phyloP scores from a whole-genome alignment of 1,140 invertebrate genomes.

The Lepidurus packardi region DNA sequence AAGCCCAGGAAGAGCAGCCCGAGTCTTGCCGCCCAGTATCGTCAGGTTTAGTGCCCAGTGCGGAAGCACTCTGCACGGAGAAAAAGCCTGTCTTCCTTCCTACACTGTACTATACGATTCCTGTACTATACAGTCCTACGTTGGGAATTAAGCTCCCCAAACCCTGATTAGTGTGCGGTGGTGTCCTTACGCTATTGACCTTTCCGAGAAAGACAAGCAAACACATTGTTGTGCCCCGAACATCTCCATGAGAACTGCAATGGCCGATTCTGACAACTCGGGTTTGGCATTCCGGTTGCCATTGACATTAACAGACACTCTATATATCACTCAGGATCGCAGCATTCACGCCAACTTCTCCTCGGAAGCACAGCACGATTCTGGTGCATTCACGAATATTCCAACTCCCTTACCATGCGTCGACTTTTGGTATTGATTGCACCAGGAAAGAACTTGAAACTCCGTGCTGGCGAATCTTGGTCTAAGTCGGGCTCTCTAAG shows the following conservation, averaged over 20 bases:
- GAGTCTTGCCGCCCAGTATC: neutral
- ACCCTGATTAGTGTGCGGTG: too few relatives aligned
- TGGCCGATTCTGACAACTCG: neutral
- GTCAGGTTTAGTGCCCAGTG: neutral
- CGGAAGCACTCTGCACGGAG: neutral
- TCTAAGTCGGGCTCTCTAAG: neutral
- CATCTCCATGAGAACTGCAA: neutral
- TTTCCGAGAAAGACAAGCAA: neutral
- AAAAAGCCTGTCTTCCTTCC: neutral
- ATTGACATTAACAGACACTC: neutral
- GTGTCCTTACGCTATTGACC: too few relatives aligned
- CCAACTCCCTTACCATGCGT: neutral
- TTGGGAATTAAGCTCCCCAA: too few relatives aligned
- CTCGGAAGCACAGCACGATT: neutral
- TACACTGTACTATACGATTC: neutral
- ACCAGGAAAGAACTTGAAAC: conserved; percentile 11
- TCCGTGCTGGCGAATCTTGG: neutral
- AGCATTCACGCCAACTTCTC: neutral
- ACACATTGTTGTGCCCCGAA: neutral
- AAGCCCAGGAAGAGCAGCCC: neutral
- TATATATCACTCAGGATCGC: neutral
- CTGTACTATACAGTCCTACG: too few relatives aligned
- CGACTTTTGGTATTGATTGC: conserved; percentile 19
- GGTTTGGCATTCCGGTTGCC: neutral
- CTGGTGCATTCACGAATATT: neutral